Evolutionary conservation across 1,140 invertebrate genomes (phyloP), one percentile per base, ranked within the genome.

Genomic region (Aphelenchoides avenae): DNA sequence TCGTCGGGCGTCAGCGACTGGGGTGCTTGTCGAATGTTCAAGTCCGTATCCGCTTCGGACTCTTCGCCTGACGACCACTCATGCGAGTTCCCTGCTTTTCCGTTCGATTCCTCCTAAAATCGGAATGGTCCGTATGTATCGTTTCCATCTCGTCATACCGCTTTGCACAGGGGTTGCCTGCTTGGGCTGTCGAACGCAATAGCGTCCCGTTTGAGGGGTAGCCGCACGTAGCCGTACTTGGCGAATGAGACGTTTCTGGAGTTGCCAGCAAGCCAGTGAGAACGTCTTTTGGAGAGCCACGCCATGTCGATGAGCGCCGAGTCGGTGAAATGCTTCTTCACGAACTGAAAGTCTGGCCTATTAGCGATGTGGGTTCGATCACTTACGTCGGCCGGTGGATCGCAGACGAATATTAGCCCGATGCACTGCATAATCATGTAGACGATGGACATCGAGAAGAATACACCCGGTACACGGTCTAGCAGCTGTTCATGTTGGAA

Each of bases 371-470:
- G 13, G 13, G 34, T 13, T 13, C 13, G 34, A 13, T 13, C n/a
- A 20, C 22, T 31, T 47, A 65, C 53, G 31, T 70, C 52, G n/a
- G 33, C 30, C 9, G 74, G 74, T 30, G 73, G 73, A 56, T 75
- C 72, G 52, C 71, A 74, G 36, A 75, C 66, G 52, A 77, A 64
- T 7, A 75, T 41, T 9, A 75, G 51, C 5, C 69, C 73, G 42
- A 75, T 57, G 20, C 42, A 40, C 36, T 75, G 73, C 73, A 75
- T 75, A 22, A 69, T 36, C 26, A 52, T 55, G 44, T 73, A 75
- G 9, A 70, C 71, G 9, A 66, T 42, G 11, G 64, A 56, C 15
- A 77, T 47, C n/a, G 44, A 43, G 7, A 54, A 27, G 56, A 75
- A 75, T 11, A 70, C 36, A 13, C 43, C 41, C 9, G 73, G 73